Evolutionary conservation across 2,888 invertebrate genomes (phyloP).

Genomic region (Limnephilus rhombicus): DNA sequence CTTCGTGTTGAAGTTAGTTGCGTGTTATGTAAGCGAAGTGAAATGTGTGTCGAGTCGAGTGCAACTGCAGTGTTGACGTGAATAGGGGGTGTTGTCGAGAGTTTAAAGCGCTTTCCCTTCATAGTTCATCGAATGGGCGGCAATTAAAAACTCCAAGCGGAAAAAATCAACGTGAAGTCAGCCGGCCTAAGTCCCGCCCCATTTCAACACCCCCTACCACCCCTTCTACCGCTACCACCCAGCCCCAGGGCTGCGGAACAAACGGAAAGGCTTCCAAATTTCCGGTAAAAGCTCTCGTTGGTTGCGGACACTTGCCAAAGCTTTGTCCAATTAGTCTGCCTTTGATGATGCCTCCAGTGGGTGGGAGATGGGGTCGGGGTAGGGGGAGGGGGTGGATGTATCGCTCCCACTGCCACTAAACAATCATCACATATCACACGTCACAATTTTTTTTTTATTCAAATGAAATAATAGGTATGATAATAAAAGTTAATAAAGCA

Average conservation of each 20-base stretch:
- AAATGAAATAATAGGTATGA: no score
- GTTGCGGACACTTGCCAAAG: slow-evolving; percentile 45
- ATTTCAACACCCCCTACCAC: not conserved
- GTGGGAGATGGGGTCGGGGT: not conserved
- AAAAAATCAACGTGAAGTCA: slow-evolving; percentile 32
- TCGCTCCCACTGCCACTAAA: not conserved
- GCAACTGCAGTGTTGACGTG: not conserved
- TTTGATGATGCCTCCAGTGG: slow-evolving; percentile 10
- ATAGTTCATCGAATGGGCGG: not conserved
- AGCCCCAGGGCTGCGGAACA: not conserved
- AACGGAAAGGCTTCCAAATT: slow-evolving; percentile 44
- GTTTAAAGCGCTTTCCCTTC: not conserved
- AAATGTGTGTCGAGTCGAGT: not conserved
- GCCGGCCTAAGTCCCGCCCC: not conserved
- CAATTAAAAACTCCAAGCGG: slow-evolving; percentile 32
- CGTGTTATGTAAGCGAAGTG: not conserved
- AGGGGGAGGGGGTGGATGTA: not conserved
- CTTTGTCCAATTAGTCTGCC: slow-evolving; percentile 50
- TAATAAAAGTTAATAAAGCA: no score
- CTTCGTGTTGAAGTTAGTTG: not conserved
- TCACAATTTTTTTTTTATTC: not conserved
- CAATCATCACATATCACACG: not conserved
- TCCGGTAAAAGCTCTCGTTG: slow-evolving; percentile 36
- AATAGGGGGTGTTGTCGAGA: not conserved
- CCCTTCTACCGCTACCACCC: not conserved